phyloP scores from a whole-genome alignment of 1,140 invertebrate genomes.

The Drosophila melanica region DNA sequence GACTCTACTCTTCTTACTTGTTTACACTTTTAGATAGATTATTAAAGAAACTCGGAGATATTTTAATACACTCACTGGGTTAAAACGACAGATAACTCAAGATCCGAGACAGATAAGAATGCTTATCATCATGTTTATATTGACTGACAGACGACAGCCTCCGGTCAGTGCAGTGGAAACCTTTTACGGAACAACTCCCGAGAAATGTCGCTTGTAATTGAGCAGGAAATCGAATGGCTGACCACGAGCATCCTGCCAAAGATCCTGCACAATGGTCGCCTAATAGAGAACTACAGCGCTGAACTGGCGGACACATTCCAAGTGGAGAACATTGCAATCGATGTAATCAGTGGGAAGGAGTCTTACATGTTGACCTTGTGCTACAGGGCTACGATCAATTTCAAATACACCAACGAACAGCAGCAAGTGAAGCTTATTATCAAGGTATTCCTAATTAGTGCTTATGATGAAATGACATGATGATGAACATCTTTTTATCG shows the following conservation, averaged over 20 bases:
- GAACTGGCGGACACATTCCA: slow-evolving; percentile 33
- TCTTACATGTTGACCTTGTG: slow-evolving; percentile 76
- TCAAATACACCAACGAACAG: slow-evolving; percentile 43
- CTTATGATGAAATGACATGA: background rate
- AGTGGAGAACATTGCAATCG: slow-evolving; percentile 47
- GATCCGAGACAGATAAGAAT: background rate
- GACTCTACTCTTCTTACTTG: too few species aligned
- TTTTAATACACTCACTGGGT: background rate
- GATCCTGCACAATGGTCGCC: slow-evolving; percentile 40
- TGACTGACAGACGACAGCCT: background rate
- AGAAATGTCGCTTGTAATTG: slow-evolving; percentile 42
- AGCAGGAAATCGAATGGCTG: slow-evolving; percentile 60
- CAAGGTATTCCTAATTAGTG: slow-evolving; percentile 47
- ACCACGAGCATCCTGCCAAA: slow-evolving; percentile 35
- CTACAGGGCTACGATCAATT: slow-evolving; percentile 53
- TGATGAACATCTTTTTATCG: slow-evolving; percentile 7
- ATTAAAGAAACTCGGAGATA: too few species aligned
- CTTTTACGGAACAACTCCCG: background rate
- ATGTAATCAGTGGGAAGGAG: slow-evolving; percentile 63
- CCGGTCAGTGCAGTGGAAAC: background rate
- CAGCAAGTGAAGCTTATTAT: slow-evolving; percentile 53
- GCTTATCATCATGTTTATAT: background rate
- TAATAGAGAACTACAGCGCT: slow-evolving; percentile 51
- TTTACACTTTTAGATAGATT: too few species aligned
- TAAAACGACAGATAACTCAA: background rate